phyloP scores from a whole-genome alignment of 2,113 vertebrate genomes.

The Chaetura pelagica region DNA sequence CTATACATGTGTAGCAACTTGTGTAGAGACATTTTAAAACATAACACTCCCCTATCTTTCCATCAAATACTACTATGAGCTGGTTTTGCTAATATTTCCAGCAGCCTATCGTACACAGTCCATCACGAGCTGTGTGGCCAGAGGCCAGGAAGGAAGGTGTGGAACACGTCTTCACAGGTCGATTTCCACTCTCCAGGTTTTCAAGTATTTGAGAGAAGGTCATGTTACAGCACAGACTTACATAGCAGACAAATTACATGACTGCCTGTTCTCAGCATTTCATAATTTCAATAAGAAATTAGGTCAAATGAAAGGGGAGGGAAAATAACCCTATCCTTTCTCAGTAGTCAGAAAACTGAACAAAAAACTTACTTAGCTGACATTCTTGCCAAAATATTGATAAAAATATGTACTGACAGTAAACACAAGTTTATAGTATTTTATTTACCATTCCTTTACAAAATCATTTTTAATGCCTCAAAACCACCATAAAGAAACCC shows the following conservation, averaged over 20 bases:
- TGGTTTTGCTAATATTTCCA: not conserved
- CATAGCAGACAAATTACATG: conserved; percentile 60
- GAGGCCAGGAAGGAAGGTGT: conserved; percentile 69
- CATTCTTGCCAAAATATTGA: not conserved
- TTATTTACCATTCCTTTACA: not conserved
- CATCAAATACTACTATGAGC: not conserved
- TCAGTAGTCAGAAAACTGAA: not conserved
- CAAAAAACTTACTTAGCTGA: not conserved
- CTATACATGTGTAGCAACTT: not conserved
- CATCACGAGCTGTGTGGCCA: conserved; percentile 22
- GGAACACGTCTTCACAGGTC: conserved; percentile 70
- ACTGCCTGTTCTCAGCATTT: conserved; percentile 41
- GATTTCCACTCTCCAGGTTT: conserved; percentile 69
- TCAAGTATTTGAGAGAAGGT: conserved; percentile 72
- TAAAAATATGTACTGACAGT: not conserved
- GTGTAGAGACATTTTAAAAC: not conserved
- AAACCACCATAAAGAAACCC: not conserved
- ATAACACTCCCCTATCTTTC: not conserved
- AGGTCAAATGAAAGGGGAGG: not conserved
- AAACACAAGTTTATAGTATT: not conserved
- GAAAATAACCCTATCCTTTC: not conserved
- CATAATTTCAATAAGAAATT: conserved; percentile 54
- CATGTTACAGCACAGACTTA: conserved; percentile 45
- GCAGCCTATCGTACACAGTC: not conserved
- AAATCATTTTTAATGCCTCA: not conserved